Evolutionary conservation across 2,113 vertebrate species (phyloP).

Genomic region (Potamarius usumacintae): DNA sequence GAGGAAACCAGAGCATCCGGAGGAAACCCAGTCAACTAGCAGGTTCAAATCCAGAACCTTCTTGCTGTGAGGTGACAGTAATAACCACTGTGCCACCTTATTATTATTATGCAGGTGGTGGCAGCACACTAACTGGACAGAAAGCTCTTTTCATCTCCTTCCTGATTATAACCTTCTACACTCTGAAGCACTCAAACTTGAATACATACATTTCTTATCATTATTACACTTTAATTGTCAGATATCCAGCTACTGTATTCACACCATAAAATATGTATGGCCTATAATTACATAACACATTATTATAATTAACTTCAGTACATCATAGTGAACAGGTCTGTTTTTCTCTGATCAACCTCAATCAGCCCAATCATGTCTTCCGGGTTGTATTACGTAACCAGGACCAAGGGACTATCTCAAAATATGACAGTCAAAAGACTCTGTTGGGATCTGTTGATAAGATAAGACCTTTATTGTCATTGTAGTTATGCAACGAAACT

Average conservation of each 20-base stretch:
- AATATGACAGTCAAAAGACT: not conserved
- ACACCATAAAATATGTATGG: not conserved
- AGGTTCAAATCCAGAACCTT: no score
- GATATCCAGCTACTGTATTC: not conserved
- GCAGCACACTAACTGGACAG: no score
- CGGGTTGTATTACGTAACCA: slow-evolving; percentile 7
- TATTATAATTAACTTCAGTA: not conserved
- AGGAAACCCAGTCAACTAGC: no score
- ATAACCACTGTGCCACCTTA: no score
- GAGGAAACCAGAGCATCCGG: no score
- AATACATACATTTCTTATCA: not conserved
- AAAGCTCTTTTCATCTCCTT: no score
- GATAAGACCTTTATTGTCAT: no score
- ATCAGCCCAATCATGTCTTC: not conserved
- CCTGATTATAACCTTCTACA: no score
- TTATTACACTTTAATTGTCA: not conserved
- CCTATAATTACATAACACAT: not conserved
- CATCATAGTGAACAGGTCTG: not conserved
- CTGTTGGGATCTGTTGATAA: not conserved
- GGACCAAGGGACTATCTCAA: slow-evolving; percentile 26
- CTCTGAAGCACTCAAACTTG: no score
- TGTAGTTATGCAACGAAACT: no score
- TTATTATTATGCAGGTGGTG: no score
- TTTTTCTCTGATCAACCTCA: not conserved
- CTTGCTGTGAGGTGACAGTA: no score